A percentile compares a stretch with the other conserved stretches of the same genome.
These are phyloP conservation scores for Charaxes varanes DNA, from an alignment of 1,140 invertebrate genomes.

Conservation along the genomic window DNA sequence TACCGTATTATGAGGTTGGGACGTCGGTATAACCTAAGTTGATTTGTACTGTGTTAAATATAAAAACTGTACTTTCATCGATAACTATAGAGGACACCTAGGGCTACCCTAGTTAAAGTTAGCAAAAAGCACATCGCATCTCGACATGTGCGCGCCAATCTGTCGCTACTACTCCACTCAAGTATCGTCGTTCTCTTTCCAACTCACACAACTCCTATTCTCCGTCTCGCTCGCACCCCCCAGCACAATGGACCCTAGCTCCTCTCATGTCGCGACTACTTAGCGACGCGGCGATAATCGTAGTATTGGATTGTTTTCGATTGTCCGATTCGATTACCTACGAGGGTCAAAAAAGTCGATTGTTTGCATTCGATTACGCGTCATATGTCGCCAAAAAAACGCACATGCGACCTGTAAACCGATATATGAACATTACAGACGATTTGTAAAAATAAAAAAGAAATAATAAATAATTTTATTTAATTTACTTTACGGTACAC, in stretches of 20 bases:
- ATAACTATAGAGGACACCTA: slow-evolving; percentile 8
- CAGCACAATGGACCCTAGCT: slow-evolving; percentile 16
- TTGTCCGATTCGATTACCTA: slow-evolving; percentile 61
- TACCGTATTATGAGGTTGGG: too few species aligned
- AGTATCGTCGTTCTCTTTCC: slow-evolving; percentile 26
- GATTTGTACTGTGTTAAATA: not conserved
- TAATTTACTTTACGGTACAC: too few species aligned
- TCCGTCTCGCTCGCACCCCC: slow-evolving; percentile 33
- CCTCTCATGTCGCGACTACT: slow-evolving; percentile 50
- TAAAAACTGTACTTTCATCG: slow-evolving; percentile 12
- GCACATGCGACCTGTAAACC: slow-evolving; percentile 4
- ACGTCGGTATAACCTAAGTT: too few species aligned
- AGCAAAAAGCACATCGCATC: slow-evolving; percentile 65
- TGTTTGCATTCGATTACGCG: slow-evolving; percentile 19
- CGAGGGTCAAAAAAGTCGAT: slow-evolving; percentile 35
- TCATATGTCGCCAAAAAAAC: slow-evolving; percentile 12
- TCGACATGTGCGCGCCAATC: slow-evolving; percentile 70
- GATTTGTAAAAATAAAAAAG: too few species aligned
- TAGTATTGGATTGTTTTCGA: slow-evolving; percentile 52
- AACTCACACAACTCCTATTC: slow-evolving; percentile 2
- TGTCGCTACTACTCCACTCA: slow-evolving; percentile 56
- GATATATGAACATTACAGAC: too few species aligned
- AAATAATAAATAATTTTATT: too few species aligned
- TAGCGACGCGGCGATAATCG: slow-evolving; percentile 55
- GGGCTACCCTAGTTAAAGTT: slow-evolving; percentile 36